These are phyloP conservation scores for Drosophila micromelanica DNA, from an alignment of 1,140 invertebrate genomes.

Conservation along the genomic window DNA sequence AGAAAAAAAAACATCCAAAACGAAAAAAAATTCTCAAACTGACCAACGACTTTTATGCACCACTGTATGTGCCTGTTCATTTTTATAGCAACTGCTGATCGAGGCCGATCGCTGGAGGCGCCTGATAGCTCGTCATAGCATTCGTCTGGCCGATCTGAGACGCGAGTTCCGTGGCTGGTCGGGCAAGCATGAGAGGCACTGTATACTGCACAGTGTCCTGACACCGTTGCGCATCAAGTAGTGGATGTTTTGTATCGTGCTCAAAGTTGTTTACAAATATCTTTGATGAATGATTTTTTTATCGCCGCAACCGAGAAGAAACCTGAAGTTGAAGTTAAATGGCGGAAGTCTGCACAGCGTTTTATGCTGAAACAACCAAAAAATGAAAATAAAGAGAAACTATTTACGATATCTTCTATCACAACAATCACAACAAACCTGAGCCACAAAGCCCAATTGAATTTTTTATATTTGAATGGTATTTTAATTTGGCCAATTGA, in stretches of 20 bases:
- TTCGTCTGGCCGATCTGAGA: constrained; percentile 73
- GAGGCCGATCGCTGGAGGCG: constrained; percentile 82
- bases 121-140: constrained; percentile 75
- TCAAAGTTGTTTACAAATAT: constrained; percentile 57
- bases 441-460: constrained; percentile 55
- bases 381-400: constrained; percentile 6
- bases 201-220: constrained; percentile 83
- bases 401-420: constrained; percentile 68
- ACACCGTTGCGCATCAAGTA: constrained; percentile 80
- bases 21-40: constrained; percentile 35
- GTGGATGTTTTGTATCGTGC: constrained; percentile 35
- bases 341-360: constrained; percentile 72
- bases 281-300: constrained; percentile 58
- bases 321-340: constrained; percentile 49
- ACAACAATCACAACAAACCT: constrained; percentile 30
- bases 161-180: constrained; percentile 84
- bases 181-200: constrained; percentile 82
- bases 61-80: constrained; percentile 61
- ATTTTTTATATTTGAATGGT: constrained; percentile 34
- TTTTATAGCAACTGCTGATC: constrained; percentile 82
- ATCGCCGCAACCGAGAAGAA: constrained; percentile 40
- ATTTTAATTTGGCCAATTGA: constrained; percentile 17
- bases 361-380: constrained; percentile 78
- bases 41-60: constrained; percentile 61
- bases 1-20: constrained; percentile 5